Conservation (phyloP, 2,888 invertebrate genomes). For the Stenichneumon culpator region DNA sequence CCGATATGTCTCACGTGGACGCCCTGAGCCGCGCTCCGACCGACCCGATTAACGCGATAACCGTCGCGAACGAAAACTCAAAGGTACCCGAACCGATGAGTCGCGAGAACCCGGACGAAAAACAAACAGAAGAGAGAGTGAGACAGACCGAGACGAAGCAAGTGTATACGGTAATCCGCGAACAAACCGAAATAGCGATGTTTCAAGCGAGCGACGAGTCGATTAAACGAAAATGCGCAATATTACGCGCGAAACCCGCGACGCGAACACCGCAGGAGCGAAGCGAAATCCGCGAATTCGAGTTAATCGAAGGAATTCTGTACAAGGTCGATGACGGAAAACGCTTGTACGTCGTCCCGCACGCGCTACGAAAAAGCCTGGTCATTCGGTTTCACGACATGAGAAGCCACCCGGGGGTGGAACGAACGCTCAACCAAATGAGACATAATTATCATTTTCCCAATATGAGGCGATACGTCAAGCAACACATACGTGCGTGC, state of each 20-base stretch:
- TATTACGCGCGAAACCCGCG: background rate
- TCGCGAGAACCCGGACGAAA: background rate
- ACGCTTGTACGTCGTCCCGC: slow-evolving; percentile 36
- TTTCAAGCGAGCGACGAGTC: slow-evolving; percentile 7
- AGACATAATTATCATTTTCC: slow-evolving; percentile 70
- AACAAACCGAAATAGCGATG: background rate
- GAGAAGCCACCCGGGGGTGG: slow-evolving; percentile 69
- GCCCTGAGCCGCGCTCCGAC: slow-evolving; percentile 69
- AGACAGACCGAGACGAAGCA: background rate
- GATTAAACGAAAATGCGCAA: slow-evolving; percentile 14
- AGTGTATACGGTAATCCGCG: slow-evolving; percentile 3
- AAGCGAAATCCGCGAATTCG: slow-evolving; percentile 25
- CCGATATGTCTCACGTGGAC: slow-evolving; percentile 72
- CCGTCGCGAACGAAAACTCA: background rate
- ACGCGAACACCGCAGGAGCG: background rate
- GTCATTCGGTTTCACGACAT: slow-evolving; percentile 48
- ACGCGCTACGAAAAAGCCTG: slow-evolving; percentile 44
- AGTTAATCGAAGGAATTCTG: slow-evolving; percentile 46
- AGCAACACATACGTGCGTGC: slow-evolving; percentile 68
- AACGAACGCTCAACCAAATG: slow-evolving; percentile 63
- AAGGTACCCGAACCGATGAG: background rate
- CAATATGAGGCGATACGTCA: slow-evolving; percentile 64
- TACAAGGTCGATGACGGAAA: slow-evolving; percentile 41
- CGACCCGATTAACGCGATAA: background rate
- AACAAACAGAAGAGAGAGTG: background rate